These are phyloP conservation scores for Maniola jurtina DNA, from an alignment of 1,140 invertebrate genomes.

Conservation along the genomic window DNA sequence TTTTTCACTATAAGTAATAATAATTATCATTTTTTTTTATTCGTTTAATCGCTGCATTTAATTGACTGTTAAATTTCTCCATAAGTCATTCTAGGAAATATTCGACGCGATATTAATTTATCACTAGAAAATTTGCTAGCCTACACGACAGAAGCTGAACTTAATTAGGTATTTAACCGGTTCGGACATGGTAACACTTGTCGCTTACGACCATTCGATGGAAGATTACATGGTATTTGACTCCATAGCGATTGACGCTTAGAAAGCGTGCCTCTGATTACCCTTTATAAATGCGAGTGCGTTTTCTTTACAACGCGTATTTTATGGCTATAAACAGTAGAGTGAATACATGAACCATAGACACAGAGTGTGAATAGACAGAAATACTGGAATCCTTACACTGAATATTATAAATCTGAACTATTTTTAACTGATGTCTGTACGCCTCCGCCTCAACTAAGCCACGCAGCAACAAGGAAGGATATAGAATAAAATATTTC, in stretches of 20 bases:
- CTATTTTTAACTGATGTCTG: too few species aligned
- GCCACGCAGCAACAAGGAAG: too few species aligned
- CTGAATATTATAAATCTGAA: too few species aligned
- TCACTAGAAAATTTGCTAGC: too few species aligned
- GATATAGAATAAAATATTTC: too few species aligned
- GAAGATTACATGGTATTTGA: conserved; percentile 11
- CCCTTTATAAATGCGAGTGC: not conserved
- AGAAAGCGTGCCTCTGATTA: conserved; percentile 5
- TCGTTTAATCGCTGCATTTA: not conserved
- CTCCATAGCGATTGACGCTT: not conserved
- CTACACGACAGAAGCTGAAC: too few species aligned
- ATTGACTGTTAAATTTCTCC: not conserved
- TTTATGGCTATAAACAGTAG: too few species aligned
- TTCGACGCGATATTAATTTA: not conserved
- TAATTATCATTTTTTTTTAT: not conserved
- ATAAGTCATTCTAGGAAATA: not conserved
- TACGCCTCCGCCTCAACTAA: too few species aligned
- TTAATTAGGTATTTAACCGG: too few species aligned
- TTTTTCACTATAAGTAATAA: conserved; percentile 3
- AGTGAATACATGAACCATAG: too few species aligned
- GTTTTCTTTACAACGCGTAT: not conserved
- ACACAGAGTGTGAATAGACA: too few species aligned
- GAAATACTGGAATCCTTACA: too few species aligned
- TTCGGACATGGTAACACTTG: not conserved
- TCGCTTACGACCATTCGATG: not conserved